Percentiles rank a stretch among this genome's conserved stretches.
phyloP scores from a whole-genome alignment of 2,797 vertebrate species.

The Chiloscyllium punctatum region DNA sequence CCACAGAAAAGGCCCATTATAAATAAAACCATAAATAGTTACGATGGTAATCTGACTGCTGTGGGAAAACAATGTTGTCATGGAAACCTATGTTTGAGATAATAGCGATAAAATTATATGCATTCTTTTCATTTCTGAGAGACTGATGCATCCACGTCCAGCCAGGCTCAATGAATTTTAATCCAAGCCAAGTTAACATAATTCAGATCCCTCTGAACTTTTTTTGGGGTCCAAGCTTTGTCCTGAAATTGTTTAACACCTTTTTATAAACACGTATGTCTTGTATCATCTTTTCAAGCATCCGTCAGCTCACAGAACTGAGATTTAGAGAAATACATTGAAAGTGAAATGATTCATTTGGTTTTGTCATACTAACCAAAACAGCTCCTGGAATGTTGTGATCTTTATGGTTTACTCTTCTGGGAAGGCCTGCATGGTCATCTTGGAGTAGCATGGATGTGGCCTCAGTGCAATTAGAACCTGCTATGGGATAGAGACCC shows the following conservation, averaged over 20 bases:
- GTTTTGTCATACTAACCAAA: neutral
- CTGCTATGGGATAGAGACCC: neutral
- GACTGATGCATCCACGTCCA: neutral
- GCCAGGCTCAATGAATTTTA: neutral
- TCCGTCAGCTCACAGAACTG: neutral
- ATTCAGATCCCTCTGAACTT: neutral
- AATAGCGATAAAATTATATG: neutral
- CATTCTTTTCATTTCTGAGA: neutral
- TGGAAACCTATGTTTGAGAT: neutral
- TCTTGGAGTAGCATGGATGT: neutral
- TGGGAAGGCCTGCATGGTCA: neutral
- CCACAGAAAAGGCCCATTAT: neutral
- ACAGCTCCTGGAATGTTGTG: neutral
- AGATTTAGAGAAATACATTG: neutral
- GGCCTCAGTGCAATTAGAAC: neutral
- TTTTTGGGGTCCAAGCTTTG: neutral
- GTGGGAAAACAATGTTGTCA: neutral
- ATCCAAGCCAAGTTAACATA: neutral
- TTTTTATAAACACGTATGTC: neutral
- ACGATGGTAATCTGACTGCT: neutral
- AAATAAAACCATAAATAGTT: neutral
- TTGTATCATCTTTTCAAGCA: neutral
- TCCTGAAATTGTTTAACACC: neutral
- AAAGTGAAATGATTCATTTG: neutral
- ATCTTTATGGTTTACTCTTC: neutral